Evolutionary conservation across 1,140 invertebrate species (phyloP), one percentile per base, ranked within the genome.

Genomic region (Bombus terrestris): DNA sequence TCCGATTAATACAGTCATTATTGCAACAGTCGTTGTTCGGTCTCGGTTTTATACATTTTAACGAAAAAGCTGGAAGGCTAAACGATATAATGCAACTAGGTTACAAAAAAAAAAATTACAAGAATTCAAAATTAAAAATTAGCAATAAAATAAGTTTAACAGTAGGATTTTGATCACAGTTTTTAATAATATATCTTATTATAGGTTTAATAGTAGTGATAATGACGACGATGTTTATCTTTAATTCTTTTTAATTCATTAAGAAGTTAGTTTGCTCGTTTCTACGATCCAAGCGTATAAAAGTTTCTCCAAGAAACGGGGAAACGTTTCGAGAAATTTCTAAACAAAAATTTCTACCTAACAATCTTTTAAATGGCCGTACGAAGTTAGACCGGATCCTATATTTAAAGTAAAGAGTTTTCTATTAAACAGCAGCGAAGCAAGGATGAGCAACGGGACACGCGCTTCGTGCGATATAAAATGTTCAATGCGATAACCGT

Each of bases 381-480:
- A 32, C 22, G 32, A 18, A 80, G 64, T 66, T 66, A 35, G 13
- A 53, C 25, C 8, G 41, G 25, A 53, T 66, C 2, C 64, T 80
- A 39, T 69, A 80, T 80, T 80, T 69, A 37, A 68, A 62, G 41
- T 32, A n/a, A 47, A 68, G 41, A 47, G 78, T 78, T 78, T 80
- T 37, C 53, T 69, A 68, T 79, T 68, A 79, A 79, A 41, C 35
- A 13, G 35, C 35, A n/a, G 5, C 15, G 8, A 13, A 6, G 10
- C 37, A 69, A 81, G 68, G 59, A 35, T 28, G 47, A 43, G 37
- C 47, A 81, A 18, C 10, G 47, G n/a, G 22, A 53, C 53, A 73
- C 80, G 69, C 43, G 69, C 12, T 73, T 41, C 22, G 47, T 13
- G 28, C 62, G 77, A 79, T 47, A 43, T 41, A 35, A 74, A 62